Conservation (phyloP, 2,113 vertebrate species). For the Archocentrus centrarchus region DNA sequence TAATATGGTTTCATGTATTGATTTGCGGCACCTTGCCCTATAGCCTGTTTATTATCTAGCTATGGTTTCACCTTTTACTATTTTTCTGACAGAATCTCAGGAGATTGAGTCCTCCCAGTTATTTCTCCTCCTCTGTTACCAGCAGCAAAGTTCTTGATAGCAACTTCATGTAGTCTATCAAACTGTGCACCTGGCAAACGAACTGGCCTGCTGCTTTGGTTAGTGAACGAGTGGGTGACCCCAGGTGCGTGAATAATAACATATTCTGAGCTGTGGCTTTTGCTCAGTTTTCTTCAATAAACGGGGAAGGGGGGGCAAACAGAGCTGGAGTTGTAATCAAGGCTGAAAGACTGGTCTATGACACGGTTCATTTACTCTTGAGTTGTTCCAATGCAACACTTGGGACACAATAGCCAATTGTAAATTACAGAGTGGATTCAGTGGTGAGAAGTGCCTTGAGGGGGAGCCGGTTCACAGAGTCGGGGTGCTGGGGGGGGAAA, state of each 20-base stretch:
- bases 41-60: constrained; percentile 71
- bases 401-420: constrained; percentile 70
- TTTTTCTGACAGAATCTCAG: constrained; percentile 44
- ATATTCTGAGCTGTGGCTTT: constrained; percentile 16
- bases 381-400: constrained; percentile 67
- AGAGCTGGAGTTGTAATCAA: constrained; percentile 54
- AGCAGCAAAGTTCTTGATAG: constrained; percentile 49
- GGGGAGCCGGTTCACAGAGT: constrained; percentile 21
- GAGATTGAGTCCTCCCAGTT: constrained; percentile 48
- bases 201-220: constrained; percentile 25
- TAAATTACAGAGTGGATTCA: constrained; percentile 73
- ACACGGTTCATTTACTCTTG: constrained; percentile 67
- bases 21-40: constrained; percentile 70
- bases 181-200: constrained; percentile 23
- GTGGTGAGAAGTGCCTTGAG: constrained; percentile 65
- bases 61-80: constrained; percentile 74
- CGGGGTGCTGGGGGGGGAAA: neutral
- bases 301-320: neutral
- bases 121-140: constrained; percentile 9
- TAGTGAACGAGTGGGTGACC: constrained; percentile 7
- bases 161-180: constrained; percentile 56
- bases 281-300: constrained; percentile 37
- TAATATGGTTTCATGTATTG: constrained; percentile 75
- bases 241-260: constrained; percentile 55
- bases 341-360: constrained; percentile 60